These are phyloP conservation scores for Leucophora obtusa DNA, from an alignment of 2,888 invertebrate species.

Conservation along the genomic window DNA sequence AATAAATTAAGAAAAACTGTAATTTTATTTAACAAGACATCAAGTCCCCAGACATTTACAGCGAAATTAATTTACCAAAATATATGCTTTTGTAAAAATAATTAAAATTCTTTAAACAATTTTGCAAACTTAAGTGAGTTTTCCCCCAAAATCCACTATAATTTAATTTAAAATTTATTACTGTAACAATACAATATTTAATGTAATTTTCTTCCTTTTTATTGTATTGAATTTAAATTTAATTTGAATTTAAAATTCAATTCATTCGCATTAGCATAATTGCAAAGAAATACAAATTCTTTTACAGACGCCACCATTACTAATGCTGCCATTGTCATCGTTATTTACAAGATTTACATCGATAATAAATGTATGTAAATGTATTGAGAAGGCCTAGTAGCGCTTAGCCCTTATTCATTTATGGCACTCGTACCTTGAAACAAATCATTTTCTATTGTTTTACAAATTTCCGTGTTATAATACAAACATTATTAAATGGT, in stretches of 20 bases:
- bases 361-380: background rate
- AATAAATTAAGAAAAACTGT: constrained; percentile 18
- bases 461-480: background rate
- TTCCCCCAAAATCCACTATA: background rate
- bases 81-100: background rate
- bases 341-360: constrained; percentile 5
- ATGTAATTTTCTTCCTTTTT: constrained; percentile 29
- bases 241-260: constrained; percentile 47
- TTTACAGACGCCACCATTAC: constrained; percentile 32
- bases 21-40: background rate
- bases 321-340: constrained; percentile 22
- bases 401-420: background rate
- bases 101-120: constrained; percentile 14
- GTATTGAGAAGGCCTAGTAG: background rate
- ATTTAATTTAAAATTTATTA: constrained; percentile 54
- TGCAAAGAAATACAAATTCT: constrained; percentile 48
- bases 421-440: constrained; percentile 9
- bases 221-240: constrained; percentile 20
- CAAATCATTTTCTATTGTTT: constrained; percentile 24
- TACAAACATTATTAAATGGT: constrained; percentile 45
- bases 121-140: background rate
- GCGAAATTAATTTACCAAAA: constrained; percentile 26
- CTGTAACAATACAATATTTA: constrained; percentile 35
- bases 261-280: constrained; percentile 60
- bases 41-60: constrained; percentile 15